Conservation (phyloP, 2,888 invertebrate genomes). For the Anthrax anthrax region DNA sequence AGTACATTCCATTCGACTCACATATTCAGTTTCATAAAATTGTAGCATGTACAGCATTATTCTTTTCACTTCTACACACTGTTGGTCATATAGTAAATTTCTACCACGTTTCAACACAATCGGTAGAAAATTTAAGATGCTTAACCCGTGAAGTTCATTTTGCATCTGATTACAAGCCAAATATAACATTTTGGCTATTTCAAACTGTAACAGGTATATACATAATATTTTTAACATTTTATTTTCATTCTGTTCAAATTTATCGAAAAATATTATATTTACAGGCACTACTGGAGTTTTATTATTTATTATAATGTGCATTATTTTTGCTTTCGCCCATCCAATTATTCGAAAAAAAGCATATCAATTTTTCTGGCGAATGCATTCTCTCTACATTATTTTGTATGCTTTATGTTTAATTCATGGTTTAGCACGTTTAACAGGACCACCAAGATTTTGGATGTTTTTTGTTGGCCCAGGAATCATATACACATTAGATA, state of each 20-base stretch:
- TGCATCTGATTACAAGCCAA: conserved; percentile 84
- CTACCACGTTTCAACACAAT: conserved; percentile 93
- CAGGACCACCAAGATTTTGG: conserved; percentile 87
- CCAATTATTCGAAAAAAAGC: conserved; percentile 83
- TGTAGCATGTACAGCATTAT: conserved; percentile 84
- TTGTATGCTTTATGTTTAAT: conserved; percentile 75
- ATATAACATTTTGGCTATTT: conserved; percentile 90
- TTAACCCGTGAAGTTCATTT: conserved; percentile 89
- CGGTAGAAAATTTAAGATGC: conserved; percentile 80
- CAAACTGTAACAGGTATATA: conserved; percentile 76
- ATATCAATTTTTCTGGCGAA: conserved; percentile 90
- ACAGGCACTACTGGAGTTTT: conserved; percentile 74
- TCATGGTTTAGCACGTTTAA: conserved; percentile 80
- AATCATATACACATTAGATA: conserved; percentile 76
- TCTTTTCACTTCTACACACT: conserved; percentile 84
- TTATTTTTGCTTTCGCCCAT: conserved; percentile 94
- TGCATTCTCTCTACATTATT: conserved; percentile 77
- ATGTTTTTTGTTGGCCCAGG: conserved; percentile 87
- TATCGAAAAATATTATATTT: neutral
- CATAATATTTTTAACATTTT: neutral
- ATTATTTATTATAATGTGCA: conserved; percentile 79
- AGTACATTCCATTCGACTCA: conserved; percentile 86
- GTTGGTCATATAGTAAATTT: conserved; percentile 94
- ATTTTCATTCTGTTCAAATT: neutral
- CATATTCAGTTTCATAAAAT: conserved; percentile 97